Percentiles rank a stretch among this genome's conserved stretches.
These are phyloP conservation scores for Poeciliopsis turrubarensis DNA, from an alignment of 2,113 vertebrate species.

Conservation along the genomic window DNA sequence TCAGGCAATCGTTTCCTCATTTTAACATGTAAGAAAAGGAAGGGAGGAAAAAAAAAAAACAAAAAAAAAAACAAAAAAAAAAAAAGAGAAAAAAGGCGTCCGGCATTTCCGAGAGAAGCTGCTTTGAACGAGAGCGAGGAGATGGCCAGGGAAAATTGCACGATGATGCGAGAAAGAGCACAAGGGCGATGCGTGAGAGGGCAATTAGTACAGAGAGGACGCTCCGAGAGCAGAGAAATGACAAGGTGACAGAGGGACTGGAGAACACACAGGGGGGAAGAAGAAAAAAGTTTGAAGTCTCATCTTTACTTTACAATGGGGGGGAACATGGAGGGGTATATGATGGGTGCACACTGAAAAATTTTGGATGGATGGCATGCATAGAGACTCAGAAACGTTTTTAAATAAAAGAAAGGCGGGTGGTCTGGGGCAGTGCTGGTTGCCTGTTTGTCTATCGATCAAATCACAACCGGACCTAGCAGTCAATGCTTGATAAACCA, in stretches of 20 bases:
- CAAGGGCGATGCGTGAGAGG: slow-evolving; percentile 7
- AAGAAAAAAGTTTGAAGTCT: slow-evolving; percentile 13
- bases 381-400: slow-evolving; percentile 32
- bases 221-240: not conserved
- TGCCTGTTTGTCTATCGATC: slow-evolving; percentile 99
- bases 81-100: slow-evolving; percentile 4
- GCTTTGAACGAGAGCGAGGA: slow-evolving; percentile 34
- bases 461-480: slow-evolving; percentile 84
- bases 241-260: slow-evolving; percentile 25
- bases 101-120: slow-evolving; percentile 52
- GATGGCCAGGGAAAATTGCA: slow-evolving; percentile 3
- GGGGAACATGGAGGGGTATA: slow-evolving; percentile 7
- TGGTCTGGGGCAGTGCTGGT: slow-evolving; percentile 93
- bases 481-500: slow-evolving; percentile 80
- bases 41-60: slow-evolving; percentile 4
- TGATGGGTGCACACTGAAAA: slow-evolving; percentile 39
- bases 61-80: slow-evolving; percentile 14
- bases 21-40: slow-evolving; percentile 49
- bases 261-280: slow-evolving; percentile 11
- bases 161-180: slow-evolving; percentile 14
- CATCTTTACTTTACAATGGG: slow-evolving; percentile 32
- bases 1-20: slow-evolving; percentile 60
- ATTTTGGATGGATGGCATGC: slow-evolving; percentile 52
- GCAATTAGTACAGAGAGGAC: not conserved
- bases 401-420: slow-evolving; percentile 62